phyloP scores from a whole-genome alignment of 1,140 invertebrate genomes.

The Wasmannia auropunctata region DNA sequence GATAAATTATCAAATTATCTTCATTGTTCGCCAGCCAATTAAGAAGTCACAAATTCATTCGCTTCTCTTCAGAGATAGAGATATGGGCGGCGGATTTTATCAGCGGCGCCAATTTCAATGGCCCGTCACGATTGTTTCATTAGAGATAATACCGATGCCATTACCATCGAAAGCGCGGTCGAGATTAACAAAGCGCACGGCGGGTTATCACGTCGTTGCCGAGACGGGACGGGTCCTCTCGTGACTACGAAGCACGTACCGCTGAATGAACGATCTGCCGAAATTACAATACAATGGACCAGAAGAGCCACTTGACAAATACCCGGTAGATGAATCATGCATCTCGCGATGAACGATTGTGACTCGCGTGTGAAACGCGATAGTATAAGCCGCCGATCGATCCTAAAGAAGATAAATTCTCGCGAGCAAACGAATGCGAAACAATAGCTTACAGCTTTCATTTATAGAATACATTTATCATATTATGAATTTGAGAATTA shows the following conservation, averaged over 20 bases:
- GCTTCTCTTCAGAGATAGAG: neutral
- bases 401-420: neutral
- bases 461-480: neutral
- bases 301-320: constrained; percentile 78
- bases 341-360: constrained; percentile 58
- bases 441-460: neutral
- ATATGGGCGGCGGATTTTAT: neutral
- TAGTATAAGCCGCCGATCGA: constrained; percentile 16
- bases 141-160: constrained; percentile 61
- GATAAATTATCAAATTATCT: neutral
- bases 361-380: constrained; percentile 74
- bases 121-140: constrained; percentile 64
- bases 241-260: constrained; percentile 34
- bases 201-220: constrained; percentile 39
- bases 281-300: constrained; percentile 79
- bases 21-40: neutral
- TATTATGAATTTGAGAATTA: neutral
- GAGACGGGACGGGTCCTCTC: constrained; percentile 30
- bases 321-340: constrained; percentile 76
- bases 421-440: neutral
- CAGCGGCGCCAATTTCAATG: constrained; percentile 61
- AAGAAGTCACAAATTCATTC: neutral
- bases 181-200: constrained; percentile 65
- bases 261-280: constrained; percentile 74
- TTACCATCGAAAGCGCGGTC: constrained; percentile 67